These are phyloP conservation scores for Villa cingulata DNA, from an alignment of 2,888 invertebrate genomes.

Conservation along the genomic window DNA sequence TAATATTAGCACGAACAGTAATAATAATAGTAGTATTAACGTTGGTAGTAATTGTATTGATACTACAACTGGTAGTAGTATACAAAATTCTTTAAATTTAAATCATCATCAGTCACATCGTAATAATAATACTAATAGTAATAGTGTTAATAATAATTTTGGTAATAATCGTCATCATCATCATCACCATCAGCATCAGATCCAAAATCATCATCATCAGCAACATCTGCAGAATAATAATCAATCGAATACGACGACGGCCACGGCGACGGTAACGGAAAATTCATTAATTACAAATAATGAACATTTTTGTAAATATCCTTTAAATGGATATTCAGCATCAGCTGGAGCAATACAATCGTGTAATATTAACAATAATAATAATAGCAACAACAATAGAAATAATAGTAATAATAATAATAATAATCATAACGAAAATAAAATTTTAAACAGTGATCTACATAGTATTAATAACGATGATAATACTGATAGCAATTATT, in stretches of 20 bases:
- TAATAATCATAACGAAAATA: conserved; percentile 9
- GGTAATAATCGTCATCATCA: too few relatives aligned
- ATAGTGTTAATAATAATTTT: too few relatives aligned
- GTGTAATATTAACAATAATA: conserved; percentile 5
- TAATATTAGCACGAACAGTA: not conserved
- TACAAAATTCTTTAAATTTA: not conserved
- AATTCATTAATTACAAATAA: not conserved
- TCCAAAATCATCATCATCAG: not conserved
- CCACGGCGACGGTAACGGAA: not conserved
- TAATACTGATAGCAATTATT: conserved; percentile 10
- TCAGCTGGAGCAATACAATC: not conserved
- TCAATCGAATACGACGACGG: not conserved
- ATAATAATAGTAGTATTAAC: not conserved
- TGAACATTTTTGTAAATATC: not conserved
- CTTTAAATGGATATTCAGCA: not conserved
- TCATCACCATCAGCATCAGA: not conserved
- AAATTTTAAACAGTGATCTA: conserved; percentile 12
- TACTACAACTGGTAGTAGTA: too few relatives aligned
- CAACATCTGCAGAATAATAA: not conserved
- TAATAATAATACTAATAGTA: too few relatives aligned
- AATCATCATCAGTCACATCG: not conserved
- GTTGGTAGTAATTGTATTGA: too few relatives aligned
- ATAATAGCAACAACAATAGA: conserved; percentile 9
- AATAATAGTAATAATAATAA: conserved; percentile 11
- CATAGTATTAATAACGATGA: not conserved